Evolutionary conservation across 2,797 vertebrate genomes (phyloP).

Genomic region (Emydoidea blandingii): DNA sequence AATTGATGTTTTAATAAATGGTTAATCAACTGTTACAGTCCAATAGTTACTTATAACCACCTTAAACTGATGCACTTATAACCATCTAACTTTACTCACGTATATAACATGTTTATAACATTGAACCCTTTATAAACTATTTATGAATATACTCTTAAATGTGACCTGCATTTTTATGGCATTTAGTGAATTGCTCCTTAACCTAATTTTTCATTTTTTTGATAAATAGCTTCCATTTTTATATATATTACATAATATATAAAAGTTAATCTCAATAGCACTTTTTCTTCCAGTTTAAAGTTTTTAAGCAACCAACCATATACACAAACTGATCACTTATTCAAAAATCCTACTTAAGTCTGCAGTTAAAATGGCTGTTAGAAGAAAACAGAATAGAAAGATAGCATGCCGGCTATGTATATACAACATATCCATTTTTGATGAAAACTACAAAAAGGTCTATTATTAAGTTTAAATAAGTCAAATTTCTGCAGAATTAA

Average conservation of each 20-base stretch:
- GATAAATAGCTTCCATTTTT: background rate
- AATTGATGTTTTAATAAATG: rapidly evolving
- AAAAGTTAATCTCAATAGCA: background rate
- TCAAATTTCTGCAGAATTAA: background rate
- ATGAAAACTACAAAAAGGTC: too few species aligned
- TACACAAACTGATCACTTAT: background rate
- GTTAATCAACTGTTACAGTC: background rate
- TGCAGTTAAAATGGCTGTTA: background rate
- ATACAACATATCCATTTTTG: too few species aligned
- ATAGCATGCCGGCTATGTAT: background rate
- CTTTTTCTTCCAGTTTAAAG: background rate
- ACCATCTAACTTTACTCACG: background rate
- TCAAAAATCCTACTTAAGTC: background rate
- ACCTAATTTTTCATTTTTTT: background rate
- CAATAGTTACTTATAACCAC: background rate
- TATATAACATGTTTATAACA: rapidly evolving
- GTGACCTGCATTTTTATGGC: background rate
- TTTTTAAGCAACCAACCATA: background rate
- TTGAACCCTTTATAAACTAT: background rate
- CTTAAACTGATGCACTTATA: background rate
- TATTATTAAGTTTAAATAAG: too few species aligned
- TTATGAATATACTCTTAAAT: background rate
- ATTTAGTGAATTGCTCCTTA: background rate
- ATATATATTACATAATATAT: background rate
- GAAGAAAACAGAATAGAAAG: background rate